Percentiles rank a stretch among this genome's conserved stretches.
Evolutionary conservation across 2,113 vertebrate species (phyloP).

Genomic region (Ptilonorhynchus violaceus): DNA sequence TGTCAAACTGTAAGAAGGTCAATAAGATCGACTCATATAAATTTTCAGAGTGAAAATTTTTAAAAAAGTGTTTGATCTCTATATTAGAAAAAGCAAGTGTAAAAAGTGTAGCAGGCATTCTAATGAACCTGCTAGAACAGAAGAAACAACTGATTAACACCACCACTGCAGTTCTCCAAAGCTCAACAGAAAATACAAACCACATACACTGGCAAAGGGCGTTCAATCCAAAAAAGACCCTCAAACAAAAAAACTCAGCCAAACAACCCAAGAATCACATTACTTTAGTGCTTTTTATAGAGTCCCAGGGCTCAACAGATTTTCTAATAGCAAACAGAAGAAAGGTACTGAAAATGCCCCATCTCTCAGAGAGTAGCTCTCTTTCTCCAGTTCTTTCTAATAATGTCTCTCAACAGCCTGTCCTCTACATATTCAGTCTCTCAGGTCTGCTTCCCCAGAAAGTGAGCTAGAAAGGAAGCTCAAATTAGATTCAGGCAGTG

Average conservation of each 20-base stretch:
- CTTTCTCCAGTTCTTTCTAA: not conserved
- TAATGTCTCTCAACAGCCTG: not conserved
- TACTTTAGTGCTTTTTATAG: not conserved
- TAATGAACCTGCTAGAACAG: not conserved
- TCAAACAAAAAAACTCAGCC: not conserved
- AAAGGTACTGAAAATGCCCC: not conserved
- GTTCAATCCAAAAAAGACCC: not conserved
- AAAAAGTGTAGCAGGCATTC: not conserved
- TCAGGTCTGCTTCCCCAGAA: not conserved
- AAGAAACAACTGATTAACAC: not conserved
- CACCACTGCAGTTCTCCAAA: not conserved
- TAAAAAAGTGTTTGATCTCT: not conserved
- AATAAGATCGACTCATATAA: not conserved
- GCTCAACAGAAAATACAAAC: not conserved
- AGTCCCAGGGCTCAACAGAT: not conserved
- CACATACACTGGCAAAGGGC: not conserved
- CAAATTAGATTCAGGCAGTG: conserved; percentile 36
- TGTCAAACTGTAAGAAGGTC: not conserved
- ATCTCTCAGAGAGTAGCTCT: not conserved
- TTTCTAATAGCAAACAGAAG: not conserved
- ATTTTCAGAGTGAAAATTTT: not conserved
- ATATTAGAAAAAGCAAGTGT: not conserved
- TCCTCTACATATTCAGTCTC: not conserved
- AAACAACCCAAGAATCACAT: not conserved
- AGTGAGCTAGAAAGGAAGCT: not conserved